Conservation (phyloP, 2,888 invertebrate species). For the Nowickia ferox region DNA sequence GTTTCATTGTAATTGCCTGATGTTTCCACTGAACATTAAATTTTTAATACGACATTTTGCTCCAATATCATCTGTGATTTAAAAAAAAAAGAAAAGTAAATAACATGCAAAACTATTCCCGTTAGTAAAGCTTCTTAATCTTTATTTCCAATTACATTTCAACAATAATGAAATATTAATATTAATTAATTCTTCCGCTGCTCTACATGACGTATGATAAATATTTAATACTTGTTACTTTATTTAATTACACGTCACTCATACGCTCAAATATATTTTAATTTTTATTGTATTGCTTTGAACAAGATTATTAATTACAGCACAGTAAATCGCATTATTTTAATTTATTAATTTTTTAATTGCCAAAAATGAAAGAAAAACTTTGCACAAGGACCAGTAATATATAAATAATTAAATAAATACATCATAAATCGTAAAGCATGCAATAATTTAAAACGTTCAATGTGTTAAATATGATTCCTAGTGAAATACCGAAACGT, state of each 20-base stretch:
- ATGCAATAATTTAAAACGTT: conserved; percentile 58
- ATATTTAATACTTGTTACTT: conserved; percentile 42
- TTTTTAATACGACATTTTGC: too few relatives aligned
- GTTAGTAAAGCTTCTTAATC: too few relatives aligned
- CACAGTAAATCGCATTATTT: conserved; percentile 46
- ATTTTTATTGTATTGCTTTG: background rate
- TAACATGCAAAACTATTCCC: too few relatives aligned
- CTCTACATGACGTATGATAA: conserved; percentile 39
- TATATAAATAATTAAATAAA: conserved; percentile 22
- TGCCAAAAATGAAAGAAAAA: conserved; percentile 6
- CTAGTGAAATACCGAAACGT: conserved; percentile 52
- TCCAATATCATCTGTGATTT: too few relatives aligned
- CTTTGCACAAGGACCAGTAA: background rate
- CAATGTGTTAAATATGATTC: conserved; percentile 48
- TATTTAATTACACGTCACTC: conserved; percentile 55
- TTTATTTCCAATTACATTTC: too few relatives aligned
- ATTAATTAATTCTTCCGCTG: conserved; percentile 8
- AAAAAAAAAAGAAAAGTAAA: too few relatives aligned
- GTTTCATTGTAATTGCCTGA: too few relatives aligned
- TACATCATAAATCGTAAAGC: conserved; percentile 57
- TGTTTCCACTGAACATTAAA: too few relatives aligned
- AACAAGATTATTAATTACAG: conserved; percentile 42
- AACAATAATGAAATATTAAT: too few relatives aligned
- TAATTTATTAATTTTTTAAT: conserved; percentile 28
- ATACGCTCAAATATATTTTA: conserved; percentile 47